Evolutionary conservation across 2,113 vertebrate species (phyloP).

Genomic region (Dromaius novaehollandiae): DNA sequence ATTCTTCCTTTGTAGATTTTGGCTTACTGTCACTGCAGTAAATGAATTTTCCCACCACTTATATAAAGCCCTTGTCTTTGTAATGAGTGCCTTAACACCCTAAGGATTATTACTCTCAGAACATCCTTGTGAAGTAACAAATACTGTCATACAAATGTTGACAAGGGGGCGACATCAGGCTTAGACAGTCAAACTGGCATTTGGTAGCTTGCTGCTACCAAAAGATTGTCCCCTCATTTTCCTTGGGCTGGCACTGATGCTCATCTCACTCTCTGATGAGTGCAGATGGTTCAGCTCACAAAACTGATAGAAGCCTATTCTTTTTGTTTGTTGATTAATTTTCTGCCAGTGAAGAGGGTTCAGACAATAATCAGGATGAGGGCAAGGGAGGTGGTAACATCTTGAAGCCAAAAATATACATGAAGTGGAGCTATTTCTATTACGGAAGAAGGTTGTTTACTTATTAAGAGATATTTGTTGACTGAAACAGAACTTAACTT

Average conservation of each 20-base stretch:
- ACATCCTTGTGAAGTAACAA: accelerated
- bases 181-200: background rate
- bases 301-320: background rate
- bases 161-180: background rate
- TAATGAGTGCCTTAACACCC: background rate
- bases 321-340: background rate
- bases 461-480: background rate
- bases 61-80: background rate
- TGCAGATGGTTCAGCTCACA: background rate
- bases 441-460: background rate
- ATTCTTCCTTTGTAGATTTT: background rate
- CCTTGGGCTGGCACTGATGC: background rate
- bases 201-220: background rate
- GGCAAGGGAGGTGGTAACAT: background rate
- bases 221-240: background rate
- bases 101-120: background rate
- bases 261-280: background rate
- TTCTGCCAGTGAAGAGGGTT: background rate
- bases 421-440: background rate
- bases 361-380: background rate
- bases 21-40: background rate
- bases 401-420: background rate
- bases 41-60: background rate
- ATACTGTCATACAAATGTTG: background rate
- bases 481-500: constrained; percentile 1